Evolutionary conservation across 2,797 vertebrate genomes (phyloP).

Genomic region (Neosilurus mollespiculum): DNA sequence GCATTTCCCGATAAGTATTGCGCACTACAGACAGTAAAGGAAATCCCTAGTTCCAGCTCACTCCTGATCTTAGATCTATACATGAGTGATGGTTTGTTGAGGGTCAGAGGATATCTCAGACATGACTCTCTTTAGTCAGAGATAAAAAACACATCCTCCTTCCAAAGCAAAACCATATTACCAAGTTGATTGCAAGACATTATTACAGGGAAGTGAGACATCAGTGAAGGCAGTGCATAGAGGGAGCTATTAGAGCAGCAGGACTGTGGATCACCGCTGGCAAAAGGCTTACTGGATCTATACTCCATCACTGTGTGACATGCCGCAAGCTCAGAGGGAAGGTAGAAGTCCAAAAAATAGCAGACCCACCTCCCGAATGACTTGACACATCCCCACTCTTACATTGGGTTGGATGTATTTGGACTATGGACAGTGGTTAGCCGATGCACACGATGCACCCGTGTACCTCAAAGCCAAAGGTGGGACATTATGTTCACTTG

Average conservation of each 20-base stretch:
- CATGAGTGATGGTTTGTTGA: not conserved
- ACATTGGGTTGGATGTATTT: not conserved
- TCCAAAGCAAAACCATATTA: not conserved
- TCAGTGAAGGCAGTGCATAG: not conserved
- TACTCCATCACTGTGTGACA: not conserved
- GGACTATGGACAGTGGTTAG: not conserved
- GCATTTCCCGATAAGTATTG: constrained; percentile 32
- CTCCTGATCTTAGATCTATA: constrained; percentile 1
- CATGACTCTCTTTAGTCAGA: not conserved
- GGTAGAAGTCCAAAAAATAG: not conserved
- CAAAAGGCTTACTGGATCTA: not conserved
- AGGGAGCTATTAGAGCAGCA: not conserved
- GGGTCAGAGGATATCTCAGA: constrained; percentile 30
- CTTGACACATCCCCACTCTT: not conserved
- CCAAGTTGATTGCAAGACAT: not conserved
- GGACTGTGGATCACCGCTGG: not conserved
- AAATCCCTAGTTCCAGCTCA: not conserved
- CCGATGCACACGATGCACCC: too few relatives aligned
- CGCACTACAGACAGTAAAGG: not conserved
- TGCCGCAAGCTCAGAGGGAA: not conserved
- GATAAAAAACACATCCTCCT: not conserved
- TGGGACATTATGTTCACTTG: too few relatives aligned
- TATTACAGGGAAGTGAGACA: not conserved
- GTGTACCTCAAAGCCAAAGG: too few relatives aligned
- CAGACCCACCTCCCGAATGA: not conserved